Evolutionary conservation across 1,140 invertebrate genomes (phyloP).

Genomic region (Cyclargus thomasi): DNA sequence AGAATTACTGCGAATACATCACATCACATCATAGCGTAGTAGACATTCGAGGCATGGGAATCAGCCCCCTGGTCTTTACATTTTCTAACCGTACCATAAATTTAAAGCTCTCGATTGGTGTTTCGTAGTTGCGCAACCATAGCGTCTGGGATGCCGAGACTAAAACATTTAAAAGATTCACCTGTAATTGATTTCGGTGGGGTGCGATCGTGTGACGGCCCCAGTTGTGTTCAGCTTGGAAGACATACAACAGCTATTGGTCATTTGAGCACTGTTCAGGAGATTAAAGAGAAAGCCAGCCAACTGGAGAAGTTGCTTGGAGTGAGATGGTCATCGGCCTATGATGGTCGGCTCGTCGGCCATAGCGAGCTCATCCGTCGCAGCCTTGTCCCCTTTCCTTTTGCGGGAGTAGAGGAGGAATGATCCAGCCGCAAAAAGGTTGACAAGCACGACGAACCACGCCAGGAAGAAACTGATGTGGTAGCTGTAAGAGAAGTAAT

Average conservation of each 20-base stretch:
- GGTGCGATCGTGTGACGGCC: conserved; percentile 25
- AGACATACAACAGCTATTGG: conserved; percentile 63
- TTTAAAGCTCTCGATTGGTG: neutral
- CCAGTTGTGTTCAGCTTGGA: conserved; percentile 39
- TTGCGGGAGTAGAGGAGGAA: conserved; percentile 90
- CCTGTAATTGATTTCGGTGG: conserved; percentile 26
- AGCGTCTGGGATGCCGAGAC: neutral
- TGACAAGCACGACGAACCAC: conserved; percentile 86
- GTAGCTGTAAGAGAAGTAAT: conserved; percentile 61
- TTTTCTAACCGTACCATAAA: neutral
- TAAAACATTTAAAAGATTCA: neutral
- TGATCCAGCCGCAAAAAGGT: conserved; percentile 80
- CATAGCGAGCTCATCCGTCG: conserved; percentile 85
- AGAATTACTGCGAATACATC: too few relatives aligned
- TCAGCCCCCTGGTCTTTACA: neutral
- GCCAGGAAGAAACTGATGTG: conserved; percentile 86
- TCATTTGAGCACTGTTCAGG: conserved; percentile 71
- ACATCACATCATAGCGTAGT: too few relatives aligned
- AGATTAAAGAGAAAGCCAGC: conserved; percentile 43
- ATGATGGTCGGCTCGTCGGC: conserved; percentile 90
- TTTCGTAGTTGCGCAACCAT: neutral
- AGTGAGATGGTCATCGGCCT: conserved; percentile 79
- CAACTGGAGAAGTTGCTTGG: conserved; percentile 36
- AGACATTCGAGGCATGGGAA: too few relatives aligned
- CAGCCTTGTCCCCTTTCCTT: conserved; percentile 87